Evolutionary conservation across 2,888 invertebrate genomes (phyloP), one percentile per base, ranked within the genome.

Genomic region (Oscheius sp.): DNA sequence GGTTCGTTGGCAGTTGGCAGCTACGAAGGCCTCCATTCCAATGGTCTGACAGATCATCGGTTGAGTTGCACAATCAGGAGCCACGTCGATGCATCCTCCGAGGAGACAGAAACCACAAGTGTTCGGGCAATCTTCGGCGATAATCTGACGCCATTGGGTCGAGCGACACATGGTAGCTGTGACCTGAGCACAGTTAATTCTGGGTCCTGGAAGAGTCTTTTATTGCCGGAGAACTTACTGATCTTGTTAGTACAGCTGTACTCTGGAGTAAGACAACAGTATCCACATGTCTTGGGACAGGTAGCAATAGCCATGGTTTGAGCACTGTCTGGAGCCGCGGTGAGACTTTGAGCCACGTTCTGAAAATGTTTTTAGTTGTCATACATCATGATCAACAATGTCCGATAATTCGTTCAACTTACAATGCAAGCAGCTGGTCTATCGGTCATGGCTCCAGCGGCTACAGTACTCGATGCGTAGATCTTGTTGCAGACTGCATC

Each of bases 271-370:
- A 41, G 36, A 41, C 64, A 64, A 24, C 64, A 64, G 28, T 24
- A 64, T 33, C 64, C 64, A 51, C 64, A 64, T 9, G 51, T 51
- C 38, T 64, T 51, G 5, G 64, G 64, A 22, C 64, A 64, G 20
- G n/a, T 50, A 26, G 36, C 64, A n/a, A 64, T 33, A 6, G 64
- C 50, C 28, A 64, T 24, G 3, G 20, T n/a, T n/a, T n/a, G n/a
- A n/a, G n/a, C n/a, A n/a, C n/a, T n/a, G n/a, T n/a, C n/a, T n/a
- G n/a, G n/a, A n/a, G n/a, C n/a, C n/a, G n/a, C n/a, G n/a, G n/a
- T n/a, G n/a, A n/a, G n/a, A n/a, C n/a, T n/a, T n/a, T n/a, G n/a
- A n/a, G n/a, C n/a, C n/a, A n/a, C n/a, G n/a, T n/a, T n/a, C n/a
- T n/a, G n/a, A n/a, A n/a, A n/a, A n/a, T n/a, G n/a, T n/a, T n/a